These are phyloP conservation scores for Dendrolimus pini DNA, from an alignment of 2,888 invertebrate species.

Conservation along the genomic window DNA sequence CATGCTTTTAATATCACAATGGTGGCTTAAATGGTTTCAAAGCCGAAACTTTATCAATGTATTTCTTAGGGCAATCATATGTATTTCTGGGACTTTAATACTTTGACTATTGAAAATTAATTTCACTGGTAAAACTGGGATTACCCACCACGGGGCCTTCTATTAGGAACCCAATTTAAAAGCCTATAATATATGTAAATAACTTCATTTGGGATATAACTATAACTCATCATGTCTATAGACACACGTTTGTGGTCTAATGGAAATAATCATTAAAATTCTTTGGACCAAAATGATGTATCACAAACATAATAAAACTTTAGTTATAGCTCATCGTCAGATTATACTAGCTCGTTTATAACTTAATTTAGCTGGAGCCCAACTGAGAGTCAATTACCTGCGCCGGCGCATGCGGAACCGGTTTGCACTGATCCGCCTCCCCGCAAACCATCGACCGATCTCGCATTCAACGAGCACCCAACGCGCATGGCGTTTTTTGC, in stretches of 20 bases:
- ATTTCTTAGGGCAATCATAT: no score
- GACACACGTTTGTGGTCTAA: constrained; percentile 23
- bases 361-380: constrained; percentile 59
- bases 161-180: constrained; percentile 9
- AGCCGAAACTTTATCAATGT: no score
- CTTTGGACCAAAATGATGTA: constrained; percentile 33
- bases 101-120: no score
- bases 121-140: no score
- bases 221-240: constrained; percentile 16
- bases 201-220: constrained; percentile 24
- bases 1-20: no score
- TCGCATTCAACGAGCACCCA: constrained; percentile 35
- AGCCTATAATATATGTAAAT: constrained; percentile 21
- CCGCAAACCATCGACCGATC: constrained; percentile 17
- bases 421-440: constrained; percentile 48
- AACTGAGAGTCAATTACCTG: constrained; percentile 63
- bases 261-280: constrained; percentile 22
- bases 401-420: constrained; percentile 64
- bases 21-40: no score
- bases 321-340: constrained; percentile 41
- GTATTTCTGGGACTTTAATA: no score
- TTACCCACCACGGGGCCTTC: not conserved
- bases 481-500: constrained; percentile 59
- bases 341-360: constrained; percentile 60
- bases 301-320: constrained; percentile 36